phyloP scores from a whole-genome alignment of 1,140 invertebrate genomes.

The Caerostris darwini region DNA sequence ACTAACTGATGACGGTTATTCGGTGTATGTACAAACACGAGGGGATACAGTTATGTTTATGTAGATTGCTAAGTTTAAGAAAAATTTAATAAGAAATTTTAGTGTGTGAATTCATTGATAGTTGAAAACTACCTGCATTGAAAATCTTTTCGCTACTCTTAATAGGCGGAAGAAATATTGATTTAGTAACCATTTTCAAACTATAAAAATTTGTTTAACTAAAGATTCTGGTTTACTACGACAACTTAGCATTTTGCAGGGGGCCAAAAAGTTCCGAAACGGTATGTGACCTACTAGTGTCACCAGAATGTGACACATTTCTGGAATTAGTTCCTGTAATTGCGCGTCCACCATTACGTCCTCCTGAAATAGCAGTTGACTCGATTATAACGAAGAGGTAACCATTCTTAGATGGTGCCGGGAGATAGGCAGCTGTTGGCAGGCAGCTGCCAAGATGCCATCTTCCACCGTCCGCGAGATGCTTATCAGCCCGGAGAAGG shows the following conservation, averaged over 20 bases:
- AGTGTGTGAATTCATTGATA: too few relatives aligned
- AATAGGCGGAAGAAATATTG: too few relatives aligned
- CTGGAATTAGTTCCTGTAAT: conserved; percentile 6
- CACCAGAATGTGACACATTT: background rate
- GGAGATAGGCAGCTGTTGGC: conserved; percentile 49
- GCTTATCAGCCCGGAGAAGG: conserved; percentile 11
- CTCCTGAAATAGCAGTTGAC: background rate
- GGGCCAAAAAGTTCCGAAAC: background rate
- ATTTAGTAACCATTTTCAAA: too few relatives aligned
- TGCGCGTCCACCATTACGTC: conserved; percentile 28
- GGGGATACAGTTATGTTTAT: too few relatives aligned
- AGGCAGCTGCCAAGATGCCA: conserved; percentile 50
- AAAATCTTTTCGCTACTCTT: too few relatives aligned
- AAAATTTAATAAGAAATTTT: too few relatives aligned
- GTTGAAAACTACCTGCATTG: too few relatives aligned
- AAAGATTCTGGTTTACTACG: background rate
- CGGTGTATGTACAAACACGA: too few relatives aligned
- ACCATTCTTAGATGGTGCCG: conserved; percentile 18
- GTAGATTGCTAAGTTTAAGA: too few relatives aligned
- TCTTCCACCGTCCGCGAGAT: conserved; percentile 18
- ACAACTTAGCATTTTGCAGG: background rate
- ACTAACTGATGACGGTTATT: too few relatives aligned
- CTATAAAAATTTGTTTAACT: background rate
- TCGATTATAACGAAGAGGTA: background rate
- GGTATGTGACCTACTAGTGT: conserved; percentile 11